Conservation (phyloP, 1,140 invertebrate genomes). For the Scaptodrosophila lebanonensis region DNA sequence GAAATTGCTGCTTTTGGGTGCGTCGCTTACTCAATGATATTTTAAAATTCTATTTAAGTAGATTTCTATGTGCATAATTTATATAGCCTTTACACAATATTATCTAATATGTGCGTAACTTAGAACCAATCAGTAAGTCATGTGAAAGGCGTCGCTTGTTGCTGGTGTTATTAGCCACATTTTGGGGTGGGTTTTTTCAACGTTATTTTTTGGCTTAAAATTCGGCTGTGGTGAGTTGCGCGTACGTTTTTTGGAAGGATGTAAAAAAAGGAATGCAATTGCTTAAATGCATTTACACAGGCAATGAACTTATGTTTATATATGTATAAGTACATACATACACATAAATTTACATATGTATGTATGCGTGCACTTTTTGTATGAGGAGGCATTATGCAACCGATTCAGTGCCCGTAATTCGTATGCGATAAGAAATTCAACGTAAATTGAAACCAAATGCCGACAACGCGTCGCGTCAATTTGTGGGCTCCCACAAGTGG, state of each 20-base stretch:
- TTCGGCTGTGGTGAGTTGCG: constrained; percentile 27
- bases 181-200: constrained; percentile 38
- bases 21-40: too few relatives aligned
- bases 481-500: constrained; percentile 44
- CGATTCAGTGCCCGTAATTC: constrained; percentile 39
- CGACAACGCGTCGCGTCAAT: constrained; percentile 11
- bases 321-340: too few relatives aligned
- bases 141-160: too few relatives aligned
- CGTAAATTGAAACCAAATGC: constrained; percentile 71
- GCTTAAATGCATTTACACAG: too few relatives aligned
- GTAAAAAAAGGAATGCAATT: too few relatives aligned
- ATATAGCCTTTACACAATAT: neutral
- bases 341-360: too few relatives aligned
- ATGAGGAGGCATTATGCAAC: constrained; percentile 69
- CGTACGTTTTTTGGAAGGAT: too few relatives aligned
- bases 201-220: neutral
- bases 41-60: too few relatives aligned
- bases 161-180: neutral
- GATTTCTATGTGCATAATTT: neutral
- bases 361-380: too few relatives aligned
- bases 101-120: neutral
- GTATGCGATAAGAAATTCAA: constrained; percentile 64
- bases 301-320: too few relatives aligned
- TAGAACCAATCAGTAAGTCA: neutral
- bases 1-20: constrained; percentile 91